Conservation (phyloP, 2,113 vertebrate species). For the Zeus faber region DNA sequence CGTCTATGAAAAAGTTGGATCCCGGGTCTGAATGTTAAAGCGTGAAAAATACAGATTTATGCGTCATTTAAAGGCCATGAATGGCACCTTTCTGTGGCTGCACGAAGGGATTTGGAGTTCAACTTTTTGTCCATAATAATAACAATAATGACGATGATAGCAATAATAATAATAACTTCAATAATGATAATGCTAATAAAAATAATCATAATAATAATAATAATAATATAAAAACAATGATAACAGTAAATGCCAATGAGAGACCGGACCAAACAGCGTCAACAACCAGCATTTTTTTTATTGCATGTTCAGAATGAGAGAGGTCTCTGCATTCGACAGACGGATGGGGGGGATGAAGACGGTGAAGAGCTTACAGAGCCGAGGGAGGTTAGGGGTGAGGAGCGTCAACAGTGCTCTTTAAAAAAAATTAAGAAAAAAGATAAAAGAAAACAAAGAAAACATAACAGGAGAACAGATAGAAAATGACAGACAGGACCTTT, state of each 20-base stretch:
- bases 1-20: no score
- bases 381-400: slow-evolving; percentile 92
- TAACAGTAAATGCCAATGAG: slow-evolving; percentile 65
- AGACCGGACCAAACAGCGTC: slow-evolving; percentile 68
- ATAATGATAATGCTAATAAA: no score
- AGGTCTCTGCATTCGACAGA: slow-evolving; percentile 92
- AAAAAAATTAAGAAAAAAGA: slow-evolving; percentile 54
- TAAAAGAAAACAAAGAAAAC: slow-evolving; percentile 33
- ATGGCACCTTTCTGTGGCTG: no score
- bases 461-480: neutral
- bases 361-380: slow-evolving; percentile 86
- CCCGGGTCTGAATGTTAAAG: no score
- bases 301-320: slow-evolving; percentile 97
- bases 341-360: slow-evolving; percentile 93
- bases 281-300: slow-evolving; percentile 97
- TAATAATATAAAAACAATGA: neutral
- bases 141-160: no score
- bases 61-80: no score
- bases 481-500: slow-evolving; percentile 51
- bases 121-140: no score
- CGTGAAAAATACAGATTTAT: no score
- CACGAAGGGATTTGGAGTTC: no score
- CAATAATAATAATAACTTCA: no score
- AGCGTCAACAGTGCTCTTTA: slow-evolving; percentile 81
- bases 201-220: neutral